These are phyloP conservation scores for Lucilia cuprina DNA, from an alignment of 1,140 invertebrate genomes.

Conservation along the genomic window DNA sequence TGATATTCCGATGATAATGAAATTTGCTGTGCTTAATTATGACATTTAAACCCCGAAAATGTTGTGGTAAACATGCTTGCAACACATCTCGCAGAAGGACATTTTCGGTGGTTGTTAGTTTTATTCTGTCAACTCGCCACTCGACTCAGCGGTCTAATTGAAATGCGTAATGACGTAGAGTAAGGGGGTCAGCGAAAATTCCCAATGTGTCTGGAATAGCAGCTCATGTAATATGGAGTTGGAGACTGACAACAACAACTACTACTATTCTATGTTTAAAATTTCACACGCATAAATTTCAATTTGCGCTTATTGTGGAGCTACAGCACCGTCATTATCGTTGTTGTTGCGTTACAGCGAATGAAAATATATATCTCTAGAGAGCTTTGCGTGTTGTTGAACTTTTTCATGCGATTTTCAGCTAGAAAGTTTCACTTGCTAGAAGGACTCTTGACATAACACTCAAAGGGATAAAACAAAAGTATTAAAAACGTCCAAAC, in stretches of 20 bases:
- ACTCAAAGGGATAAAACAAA: slow-evolving; percentile 35
- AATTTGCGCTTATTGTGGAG: slow-evolving; percentile 27
- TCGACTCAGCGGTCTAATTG: slow-evolving; percentile 30
- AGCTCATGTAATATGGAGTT: background rate
- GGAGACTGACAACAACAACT: background rate
- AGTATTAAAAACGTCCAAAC: slow-evolving; percentile 34
- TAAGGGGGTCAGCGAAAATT: slow-evolving; percentile 6
- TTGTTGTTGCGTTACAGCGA: slow-evolving; percentile 10
- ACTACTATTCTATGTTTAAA: background rate
- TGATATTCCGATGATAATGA: slow-evolving; percentile 29
- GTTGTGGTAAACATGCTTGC: slow-evolving; percentile 16
- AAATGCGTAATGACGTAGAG: slow-evolving; percentile 26
- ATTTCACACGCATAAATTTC: slow-evolving; percentile 34
- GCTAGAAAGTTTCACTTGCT: slow-evolving; percentile 1
- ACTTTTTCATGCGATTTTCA: slow-evolving; percentile 14
- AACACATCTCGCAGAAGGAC: background rate
- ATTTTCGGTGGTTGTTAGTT: background rate
- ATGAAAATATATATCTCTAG: slow-evolving; percentile 11
- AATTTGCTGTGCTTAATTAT: slow-evolving; percentile 29
- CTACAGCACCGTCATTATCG: slow-evolving; percentile 1
- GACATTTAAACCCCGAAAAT: slow-evolving; percentile 33
- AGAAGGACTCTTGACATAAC: slow-evolving; percentile 23
- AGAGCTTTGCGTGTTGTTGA: slow-evolving; percentile 31
- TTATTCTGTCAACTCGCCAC: slow-evolving; percentile 24
- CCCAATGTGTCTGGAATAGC: slow-evolving; percentile 1